Conservation (phyloP, 64 coral and sea anemone genomes). For the Catalaphyllia jardinei region DNA sequence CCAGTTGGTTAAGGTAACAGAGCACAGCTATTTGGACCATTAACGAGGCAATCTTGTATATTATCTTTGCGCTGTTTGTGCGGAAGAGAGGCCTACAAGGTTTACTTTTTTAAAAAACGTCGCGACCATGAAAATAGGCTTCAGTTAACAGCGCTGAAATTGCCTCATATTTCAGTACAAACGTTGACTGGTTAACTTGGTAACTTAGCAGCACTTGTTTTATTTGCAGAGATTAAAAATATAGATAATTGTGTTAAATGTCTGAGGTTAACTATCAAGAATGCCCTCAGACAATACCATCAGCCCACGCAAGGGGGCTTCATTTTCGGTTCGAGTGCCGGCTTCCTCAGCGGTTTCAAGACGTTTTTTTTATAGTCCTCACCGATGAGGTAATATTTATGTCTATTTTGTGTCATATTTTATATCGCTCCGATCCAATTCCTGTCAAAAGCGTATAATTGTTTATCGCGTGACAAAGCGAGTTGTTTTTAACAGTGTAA, state of each 20-base stretch:
- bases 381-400: not conserved
- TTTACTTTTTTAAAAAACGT: too few relatives aligned
- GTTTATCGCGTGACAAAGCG: constrained; percentile 9
- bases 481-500: not conserved
- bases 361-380: not conserved
- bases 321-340: not conserved
- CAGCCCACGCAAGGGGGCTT: not conserved
- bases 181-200: too few relatives aligned
- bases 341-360: not conserved
- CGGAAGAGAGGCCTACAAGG: too few relatives aligned
- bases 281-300: not conserved
- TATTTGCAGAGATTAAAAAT: not conserved
- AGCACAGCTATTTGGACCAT: too few relatives aligned
- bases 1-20: too few relatives aligned
- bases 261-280: not conserved
- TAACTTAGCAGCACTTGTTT: not conserved
- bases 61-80: too few relatives aligned
- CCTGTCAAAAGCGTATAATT: not conserved
- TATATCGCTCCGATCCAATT: too few relatives aligned
- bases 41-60: too few relatives aligned
- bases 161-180: too few relatives aligned
- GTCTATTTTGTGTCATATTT: not conserved
- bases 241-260: not conserved
- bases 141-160: too few relatives aligned
- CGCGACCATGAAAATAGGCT: too few relatives aligned